Evolutionary conservation across 2,888 invertebrate genomes (phyloP), one percentile per base, ranked within the genome.

Genomic region (Gryllus longicercus): DNA sequence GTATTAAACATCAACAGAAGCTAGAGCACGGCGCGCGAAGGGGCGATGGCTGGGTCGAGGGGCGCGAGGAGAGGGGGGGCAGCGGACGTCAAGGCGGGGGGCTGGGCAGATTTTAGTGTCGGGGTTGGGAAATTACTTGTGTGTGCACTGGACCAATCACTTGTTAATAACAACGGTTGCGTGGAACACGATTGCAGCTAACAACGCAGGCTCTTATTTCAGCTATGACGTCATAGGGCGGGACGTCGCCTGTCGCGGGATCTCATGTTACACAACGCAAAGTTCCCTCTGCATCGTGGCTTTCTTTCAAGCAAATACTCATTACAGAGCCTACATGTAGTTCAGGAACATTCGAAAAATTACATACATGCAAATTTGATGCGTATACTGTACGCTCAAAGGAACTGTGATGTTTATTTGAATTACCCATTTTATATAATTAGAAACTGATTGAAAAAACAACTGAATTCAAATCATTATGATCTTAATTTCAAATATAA

Each of bases 71-170:
- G 63, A 5, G 63, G 63, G 16, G 63, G 63, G 14, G 25, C 0
- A 2, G 63, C 14, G 14, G 63, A 63, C 16, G 63, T 14, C 16
- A 14, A 14, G 63, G 63, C 16, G 14, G 63, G 63, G 12, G 63
- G 63, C 16, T 63, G 63, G 63, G 63, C 16, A 18, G 78, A 78
- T 49, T 78, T 49, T 51, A 51, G n/a, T 12, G 78, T 50, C 51
- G 51, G 51, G n/a, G 78, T 50, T n/a, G 50, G 51, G 78, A 51
- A 50, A n/a, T 38, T 38, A 38, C 21, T 38, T 63, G 25, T 38
- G 75, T 50, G 78, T 51, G 50, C 78, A 80, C 76, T 78, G 63
- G 78, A 79, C 80, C 80, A 80, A 75, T 80, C 80, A 78, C 78
- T 78, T 80, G 80, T 80, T 80, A 80, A 80, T 80, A 80, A 78